Evolutionary conservation across 2,797 vertebrate genomes (phyloP).

Genomic region (Pangasius krempfi): DNA sequence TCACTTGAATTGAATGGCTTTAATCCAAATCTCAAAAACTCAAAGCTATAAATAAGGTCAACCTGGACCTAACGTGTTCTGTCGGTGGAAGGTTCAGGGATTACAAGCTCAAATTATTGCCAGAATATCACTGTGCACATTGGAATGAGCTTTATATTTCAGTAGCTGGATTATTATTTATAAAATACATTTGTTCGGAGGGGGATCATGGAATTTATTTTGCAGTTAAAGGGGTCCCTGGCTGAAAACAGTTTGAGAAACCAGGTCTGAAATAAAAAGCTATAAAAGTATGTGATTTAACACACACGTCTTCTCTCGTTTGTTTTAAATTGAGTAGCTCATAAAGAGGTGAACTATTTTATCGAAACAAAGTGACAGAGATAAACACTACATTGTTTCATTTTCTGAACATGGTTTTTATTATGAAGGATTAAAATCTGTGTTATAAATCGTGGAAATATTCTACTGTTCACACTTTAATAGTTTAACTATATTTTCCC

Average conservation of each 20-base stretch:
- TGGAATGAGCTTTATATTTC: not conserved
- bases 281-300: not conserved
- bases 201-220: not conserved
- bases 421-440: not conserved
- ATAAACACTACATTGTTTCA: not conserved
- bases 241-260: not conserved
- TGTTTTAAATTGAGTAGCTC: not conserved
- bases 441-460: not conserved
- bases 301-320: not conserved
- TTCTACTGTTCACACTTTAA: not conserved
- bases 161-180: not conserved
- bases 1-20: not conserved
- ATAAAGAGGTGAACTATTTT: not conserved
- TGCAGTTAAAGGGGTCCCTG: constrained; percentile 54
- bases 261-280: not conserved
- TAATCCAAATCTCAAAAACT: not conserved
- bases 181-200: not conserved
- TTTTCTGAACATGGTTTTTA: not conserved
- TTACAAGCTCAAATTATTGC: not conserved
- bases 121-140: not conserved
- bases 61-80: not conserved
- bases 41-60: not conserved
- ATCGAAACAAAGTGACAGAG: not conserved
- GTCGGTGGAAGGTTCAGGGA: not conserved
- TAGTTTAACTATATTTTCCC: not conserved